These are phyloP conservation scores for Saturnia pavonia DNA, from an alignment of 2,888 invertebrate genomes.

Conservation along the genomic window DNA sequence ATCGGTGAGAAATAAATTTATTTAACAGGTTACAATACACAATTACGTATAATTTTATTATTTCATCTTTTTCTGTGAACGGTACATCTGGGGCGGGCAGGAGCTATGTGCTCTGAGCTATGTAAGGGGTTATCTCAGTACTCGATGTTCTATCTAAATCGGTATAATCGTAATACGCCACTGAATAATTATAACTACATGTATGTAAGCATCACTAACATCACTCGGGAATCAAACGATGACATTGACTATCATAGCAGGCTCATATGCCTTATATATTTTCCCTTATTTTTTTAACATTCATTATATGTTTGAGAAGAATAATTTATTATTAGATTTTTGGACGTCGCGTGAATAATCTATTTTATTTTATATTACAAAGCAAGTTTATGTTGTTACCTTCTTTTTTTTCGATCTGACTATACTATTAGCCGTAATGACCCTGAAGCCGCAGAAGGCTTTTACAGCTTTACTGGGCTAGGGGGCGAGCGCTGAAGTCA, in stretches of 20 bases:
- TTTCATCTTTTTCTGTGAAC: constrained; percentile 39
- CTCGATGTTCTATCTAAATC: constrained; percentile 77
- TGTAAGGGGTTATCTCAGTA: constrained; percentile 79
- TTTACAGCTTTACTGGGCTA: too few species aligned
- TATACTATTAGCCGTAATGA: too few species aligned
- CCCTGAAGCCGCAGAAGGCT: too few species aligned
- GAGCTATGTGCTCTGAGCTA: constrained; percentile 79
- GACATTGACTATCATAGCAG: not conserved
- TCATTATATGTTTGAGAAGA: not conserved
- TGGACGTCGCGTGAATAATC: too few species aligned
- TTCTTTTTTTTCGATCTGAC: too few species aligned
- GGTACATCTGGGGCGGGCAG: constrained; percentile 59
- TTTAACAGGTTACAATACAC: too few species aligned
- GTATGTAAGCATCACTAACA: constrained; percentile 37
- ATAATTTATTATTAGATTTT: not conserved
- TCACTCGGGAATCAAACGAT: not conserved
- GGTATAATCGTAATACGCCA: constrained; percentile 77
- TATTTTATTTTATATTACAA: too few species aligned
- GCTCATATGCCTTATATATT: not conserved
- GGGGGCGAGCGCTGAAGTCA: too few species aligned
- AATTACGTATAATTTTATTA: not conserved
- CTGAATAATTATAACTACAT: constrained; percentile 79
- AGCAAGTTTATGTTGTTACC: too few species aligned
- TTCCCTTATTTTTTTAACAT: not conserved
- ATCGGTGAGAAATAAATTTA: too few species aligned